A percentile compares a stretch with the other conserved stretches of the same genome.
Evolutionary conservation across 2,797 vertebrate genomes (phyloP).

Genomic region (Lithobates sylvaticus): DNA sequence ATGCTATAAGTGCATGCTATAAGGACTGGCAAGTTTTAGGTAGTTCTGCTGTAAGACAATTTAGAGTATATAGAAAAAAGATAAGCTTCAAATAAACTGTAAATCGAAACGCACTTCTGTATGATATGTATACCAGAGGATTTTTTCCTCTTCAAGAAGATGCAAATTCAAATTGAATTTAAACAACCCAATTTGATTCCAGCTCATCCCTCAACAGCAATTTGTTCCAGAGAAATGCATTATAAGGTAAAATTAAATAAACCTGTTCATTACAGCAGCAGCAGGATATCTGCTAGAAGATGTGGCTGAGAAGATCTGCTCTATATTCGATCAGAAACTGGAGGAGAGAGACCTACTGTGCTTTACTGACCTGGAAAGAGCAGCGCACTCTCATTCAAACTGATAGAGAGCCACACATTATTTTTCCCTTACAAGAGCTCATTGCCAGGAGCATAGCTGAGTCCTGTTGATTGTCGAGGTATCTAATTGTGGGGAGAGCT

Average conservation of each 20-base stretch:
- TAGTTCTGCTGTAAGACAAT: background rate
- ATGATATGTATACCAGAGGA: background rate
- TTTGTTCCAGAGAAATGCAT: constrained; percentile 61
- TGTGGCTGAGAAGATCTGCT: constrained; percentile 43
- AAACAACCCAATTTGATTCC: constrained; percentile 49
- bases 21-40: no score
- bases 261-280: constrained; percentile 59
- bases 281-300: constrained; percentile 51
- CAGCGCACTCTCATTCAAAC: constrained; percentile 65
- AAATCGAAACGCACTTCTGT: background rate
- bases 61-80: background rate
- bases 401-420: constrained; percentile 49
- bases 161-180: constrained; percentile 59
- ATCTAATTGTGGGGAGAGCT: constrained; percentile 48
- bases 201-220: constrained; percentile 53
- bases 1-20: no score
- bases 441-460: background rate
- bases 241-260: constrained; percentile 66
- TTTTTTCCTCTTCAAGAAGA: constrained; percentile 3
- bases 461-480: constrained; percentile 52
- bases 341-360: constrained; percentile 58
- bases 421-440: constrained; percentile 48
- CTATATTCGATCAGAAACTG: constrained; percentile 59
- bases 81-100: background rate
- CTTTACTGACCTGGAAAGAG: constrained; percentile 68